Conservation (phyloP, 2,797 vertebrate genomes). For the Tragelaphus oryx region DNA sequence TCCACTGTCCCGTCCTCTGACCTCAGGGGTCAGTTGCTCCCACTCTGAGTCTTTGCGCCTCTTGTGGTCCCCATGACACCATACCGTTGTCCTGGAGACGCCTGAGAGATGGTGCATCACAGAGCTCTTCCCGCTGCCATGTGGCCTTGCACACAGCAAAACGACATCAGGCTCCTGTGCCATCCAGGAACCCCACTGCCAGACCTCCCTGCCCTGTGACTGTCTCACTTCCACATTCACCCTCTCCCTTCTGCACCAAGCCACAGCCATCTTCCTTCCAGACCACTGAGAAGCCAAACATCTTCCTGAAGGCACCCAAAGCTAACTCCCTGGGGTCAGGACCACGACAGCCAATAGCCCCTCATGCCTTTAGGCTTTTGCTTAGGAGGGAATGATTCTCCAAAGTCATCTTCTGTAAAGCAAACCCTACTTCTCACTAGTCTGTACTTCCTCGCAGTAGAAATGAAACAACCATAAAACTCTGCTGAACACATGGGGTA, state of each 20-base stretch:
- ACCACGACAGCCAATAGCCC: neutral
- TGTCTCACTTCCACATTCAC: neutral
- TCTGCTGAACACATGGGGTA: accelerated
- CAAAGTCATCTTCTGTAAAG: neutral
- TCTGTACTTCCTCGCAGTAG: neutral
- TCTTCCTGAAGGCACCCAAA: neutral
- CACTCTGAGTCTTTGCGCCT: too few relatives aligned
- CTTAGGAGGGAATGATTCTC: neutral
- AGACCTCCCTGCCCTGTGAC: neutral
- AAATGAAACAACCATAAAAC: neutral
- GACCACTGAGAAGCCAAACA: neutral
- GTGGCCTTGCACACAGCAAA: accelerated
- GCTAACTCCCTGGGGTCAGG: neutral
- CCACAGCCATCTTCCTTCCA: neutral
- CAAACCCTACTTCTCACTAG: neutral
- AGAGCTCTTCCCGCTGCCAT: neutral
- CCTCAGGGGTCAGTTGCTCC: accelerated
- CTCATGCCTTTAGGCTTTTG: neutral
- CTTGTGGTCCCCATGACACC: neutral
- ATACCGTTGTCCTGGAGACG: neutral
- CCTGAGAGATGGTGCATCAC: neutral
- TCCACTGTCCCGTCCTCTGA: neutral
- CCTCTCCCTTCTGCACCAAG: neutral
- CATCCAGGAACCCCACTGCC: neutral
- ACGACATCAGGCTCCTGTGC: neutral